phyloP scores from a whole-genome alignment of 2,113 vertebrate genomes.

The Tauraco erythrolophus region DNA sequence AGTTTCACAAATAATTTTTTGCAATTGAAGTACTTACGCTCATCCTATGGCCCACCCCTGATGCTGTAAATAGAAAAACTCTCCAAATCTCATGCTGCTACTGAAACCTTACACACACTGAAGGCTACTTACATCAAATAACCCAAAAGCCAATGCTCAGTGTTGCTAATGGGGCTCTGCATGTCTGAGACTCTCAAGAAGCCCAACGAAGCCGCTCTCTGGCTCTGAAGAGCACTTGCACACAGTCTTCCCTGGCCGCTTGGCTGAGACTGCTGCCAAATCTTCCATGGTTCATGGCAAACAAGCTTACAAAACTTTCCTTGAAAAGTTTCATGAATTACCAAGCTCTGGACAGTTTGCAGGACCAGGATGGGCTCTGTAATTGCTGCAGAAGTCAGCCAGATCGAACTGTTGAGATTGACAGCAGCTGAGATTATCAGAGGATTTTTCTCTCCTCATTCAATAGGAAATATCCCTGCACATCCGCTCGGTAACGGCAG shows the following conservation, averaged over 20 bases:
- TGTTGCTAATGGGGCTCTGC: neutral
- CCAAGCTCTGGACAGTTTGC: neutral
- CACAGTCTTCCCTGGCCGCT: rapidly evolving
- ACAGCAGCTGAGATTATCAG: neutral
- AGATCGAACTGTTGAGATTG: neutral
- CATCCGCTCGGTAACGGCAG: rapidly evolving
- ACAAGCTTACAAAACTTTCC: neutral
- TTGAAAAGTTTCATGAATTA: neutral
- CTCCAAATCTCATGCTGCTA: neutral
- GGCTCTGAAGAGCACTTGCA: neutral
- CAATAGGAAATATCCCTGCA: neutral
- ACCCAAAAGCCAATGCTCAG: neutral
- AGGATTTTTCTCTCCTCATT: neutral
- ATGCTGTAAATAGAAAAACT: neutral
- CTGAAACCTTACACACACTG: neutral
- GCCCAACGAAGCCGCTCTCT: neutral
- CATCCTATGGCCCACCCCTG: neutral
- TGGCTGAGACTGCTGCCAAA: neutral
- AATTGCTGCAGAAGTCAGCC: neutral
- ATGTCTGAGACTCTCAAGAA: neutral
- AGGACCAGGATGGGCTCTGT: neutral
- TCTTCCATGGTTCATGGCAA: neutral
- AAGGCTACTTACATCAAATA: neutral
- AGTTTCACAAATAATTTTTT: neutral
- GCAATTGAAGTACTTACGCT: neutral